Evolutionary conservation across 2,888 invertebrate genomes (phyloP).

Genomic region (Cistogaster globosa): DNA sequence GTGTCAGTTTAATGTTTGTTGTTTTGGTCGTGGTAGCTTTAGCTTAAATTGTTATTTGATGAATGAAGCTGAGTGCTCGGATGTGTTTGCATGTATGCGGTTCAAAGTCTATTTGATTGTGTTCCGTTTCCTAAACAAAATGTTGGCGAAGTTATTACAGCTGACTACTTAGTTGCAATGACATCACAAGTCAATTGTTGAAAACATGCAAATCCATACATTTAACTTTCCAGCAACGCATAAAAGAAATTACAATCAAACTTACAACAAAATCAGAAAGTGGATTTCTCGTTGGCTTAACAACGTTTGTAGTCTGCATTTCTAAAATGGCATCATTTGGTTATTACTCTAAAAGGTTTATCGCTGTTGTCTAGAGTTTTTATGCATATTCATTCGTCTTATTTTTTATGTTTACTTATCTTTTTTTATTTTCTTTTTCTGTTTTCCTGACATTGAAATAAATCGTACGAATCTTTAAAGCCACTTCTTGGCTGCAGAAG

Average conservation of each 20-base stretch:
- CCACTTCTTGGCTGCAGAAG: too few relatives aligned
- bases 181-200: conserved; percentile 17
- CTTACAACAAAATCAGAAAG: conserved; percentile 27
- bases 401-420: neutral
- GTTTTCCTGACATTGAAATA: too few relatives aligned
- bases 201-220: conserved; percentile 37
- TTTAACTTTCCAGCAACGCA: conserved; percentile 28
- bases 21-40: conserved; percentile 25
- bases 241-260: conserved; percentile 11
- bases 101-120: conserved; percentile 37
- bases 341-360: conserved; percentile 64
- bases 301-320: conserved; percentile 19
- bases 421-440: too few relatives aligned
- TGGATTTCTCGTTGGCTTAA: neutral
- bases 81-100: conserved; percentile 11
- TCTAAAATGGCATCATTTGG: conserved; percentile 51
- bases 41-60: conserved; percentile 40
- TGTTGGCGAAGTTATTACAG: conserved; percentile 46
- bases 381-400: conserved; percentile 5
- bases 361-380: conserved; percentile 46
- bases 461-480: too few relatives aligned
- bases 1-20: conserved; percentile 24
- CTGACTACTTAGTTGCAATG: conserved; percentile 37
- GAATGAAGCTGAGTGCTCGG: conserved; percentile 11
- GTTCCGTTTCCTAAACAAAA: conserved; percentile 37